phyloP scores from a whole-genome alignment of 2,888 invertebrate genomes.

The Malthinus seriepunctatus region DNA sequence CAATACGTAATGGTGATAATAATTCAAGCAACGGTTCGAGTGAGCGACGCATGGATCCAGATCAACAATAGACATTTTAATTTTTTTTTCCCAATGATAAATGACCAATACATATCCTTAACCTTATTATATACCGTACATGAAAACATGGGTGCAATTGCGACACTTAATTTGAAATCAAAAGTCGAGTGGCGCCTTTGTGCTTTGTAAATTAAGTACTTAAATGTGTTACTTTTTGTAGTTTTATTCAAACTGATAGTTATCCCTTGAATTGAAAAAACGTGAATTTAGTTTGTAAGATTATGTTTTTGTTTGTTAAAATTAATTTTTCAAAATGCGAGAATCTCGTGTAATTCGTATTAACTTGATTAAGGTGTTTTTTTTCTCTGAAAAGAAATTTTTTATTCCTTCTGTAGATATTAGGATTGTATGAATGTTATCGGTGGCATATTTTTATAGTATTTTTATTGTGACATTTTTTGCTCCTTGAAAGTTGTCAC shows the following conservation, averaged over 20 bases:
- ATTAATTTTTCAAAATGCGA: constrained; percentile 1
- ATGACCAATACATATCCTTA: constrained; percentile 31
- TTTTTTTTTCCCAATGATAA: constrained; percentile 17
- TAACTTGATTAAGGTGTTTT: constrained; percentile 5
- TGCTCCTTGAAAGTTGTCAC: constrained; percentile 7
- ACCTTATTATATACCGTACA: constrained; percentile 19
- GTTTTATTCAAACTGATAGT: constrained; percentile 15
- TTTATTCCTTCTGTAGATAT: constrained; percentile 3
- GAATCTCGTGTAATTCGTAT: constrained; percentile 1
- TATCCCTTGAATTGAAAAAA: constrained; percentile 5
- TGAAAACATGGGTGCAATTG: neutral
- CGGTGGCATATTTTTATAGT: constrained; percentile 14
- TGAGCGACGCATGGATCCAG: constrained; percentile 41
- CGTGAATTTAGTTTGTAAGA: constrained; percentile 10
- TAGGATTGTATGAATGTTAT: constrained; percentile 17
- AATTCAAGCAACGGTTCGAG: constrained; percentile 46
- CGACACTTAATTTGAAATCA: too few species aligned
- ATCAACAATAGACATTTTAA: constrained; percentile 37
- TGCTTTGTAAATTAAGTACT: constrained; percentile 16
- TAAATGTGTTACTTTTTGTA: constrained; percentile 17
- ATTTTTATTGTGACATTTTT: constrained; percentile 9
- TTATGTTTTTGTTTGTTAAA: constrained; percentile 5
- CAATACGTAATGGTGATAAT: constrained; percentile 54
- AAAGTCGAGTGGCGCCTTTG: neutral
- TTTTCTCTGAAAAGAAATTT: constrained; percentile 1